Conservation (phyloP, 1,140 invertebrate species). For the Aricia agestis region DNA sequence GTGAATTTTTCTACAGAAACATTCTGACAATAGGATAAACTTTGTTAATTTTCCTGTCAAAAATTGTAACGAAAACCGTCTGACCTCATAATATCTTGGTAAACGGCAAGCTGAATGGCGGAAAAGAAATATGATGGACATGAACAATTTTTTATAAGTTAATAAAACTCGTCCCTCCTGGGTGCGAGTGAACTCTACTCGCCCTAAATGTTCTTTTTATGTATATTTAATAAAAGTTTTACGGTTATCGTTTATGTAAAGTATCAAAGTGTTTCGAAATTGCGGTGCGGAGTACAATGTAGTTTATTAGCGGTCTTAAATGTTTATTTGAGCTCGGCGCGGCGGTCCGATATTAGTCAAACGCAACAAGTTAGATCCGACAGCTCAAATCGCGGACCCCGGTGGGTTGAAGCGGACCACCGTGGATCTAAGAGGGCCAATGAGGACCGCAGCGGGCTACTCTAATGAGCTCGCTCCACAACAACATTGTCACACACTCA, state of each 20-base stretch:
- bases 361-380: background rate
- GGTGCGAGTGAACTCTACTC: background rate
- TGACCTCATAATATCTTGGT: background rate
- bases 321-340: background rate
- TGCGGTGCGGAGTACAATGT: background rate
- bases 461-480: too few relatives aligned
- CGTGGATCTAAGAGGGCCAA: too few relatives aligned
- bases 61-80: background rate
- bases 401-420: too few relatives aligned
- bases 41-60: background rate
- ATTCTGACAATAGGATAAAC: background rate
- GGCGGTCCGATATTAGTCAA: too few relatives aligned
- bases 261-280: background rate
- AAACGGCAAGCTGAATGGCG: background rate
- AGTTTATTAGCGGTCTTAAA: background rate
- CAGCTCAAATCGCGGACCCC: too few relatives aligned
- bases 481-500: too few relatives aligned
- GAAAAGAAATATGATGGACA: background rate
- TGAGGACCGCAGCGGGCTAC: too few relatives aligned
- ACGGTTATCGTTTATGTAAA: background rate
- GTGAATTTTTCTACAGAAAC: background rate
- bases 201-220: background rate
- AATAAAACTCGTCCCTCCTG: background rate
- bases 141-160: background rate
- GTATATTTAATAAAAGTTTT: slow-evolving; percentile 4